These are phyloP conservation scores for Drosophila nannoptera DNA, from an alignment of 1,140 invertebrate genomes.

Conservation along the genomic window DNA sequence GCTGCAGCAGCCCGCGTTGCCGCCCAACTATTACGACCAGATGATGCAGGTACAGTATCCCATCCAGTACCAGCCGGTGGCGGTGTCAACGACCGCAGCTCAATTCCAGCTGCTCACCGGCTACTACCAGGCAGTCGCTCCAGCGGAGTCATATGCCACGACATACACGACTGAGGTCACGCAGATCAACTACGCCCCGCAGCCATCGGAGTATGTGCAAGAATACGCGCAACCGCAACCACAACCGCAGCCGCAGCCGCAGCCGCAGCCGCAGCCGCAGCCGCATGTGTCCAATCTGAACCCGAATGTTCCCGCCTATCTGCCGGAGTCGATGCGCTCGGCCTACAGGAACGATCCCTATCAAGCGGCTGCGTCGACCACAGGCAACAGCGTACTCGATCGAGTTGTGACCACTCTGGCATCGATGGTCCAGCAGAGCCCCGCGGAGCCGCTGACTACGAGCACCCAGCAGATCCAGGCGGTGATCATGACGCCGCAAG, in stretches of 20 bases:
- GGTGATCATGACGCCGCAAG: constrained; percentile 9
- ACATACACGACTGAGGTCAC: constrained; percentile 57
- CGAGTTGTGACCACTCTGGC: constrained; percentile 70
- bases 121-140: constrained; percentile 63
- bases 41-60: constrained; percentile 76
- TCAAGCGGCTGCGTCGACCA: constrained; percentile 31
- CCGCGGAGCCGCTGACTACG: constrained; percentile 52
- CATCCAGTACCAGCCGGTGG: constrained; percentile 68
- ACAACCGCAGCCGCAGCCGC: too few species aligned
- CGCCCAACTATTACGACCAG: constrained; percentile 70
- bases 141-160: constrained; percentile 46
- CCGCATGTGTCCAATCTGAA: constrained; percentile 30
- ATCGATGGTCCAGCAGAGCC: constrained; percentile 66
- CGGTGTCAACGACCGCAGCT: constrained; percentile 48
- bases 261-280: constrained; percentile 16
- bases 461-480: constrained; percentile 66
- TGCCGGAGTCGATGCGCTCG: constrained; percentile 20
- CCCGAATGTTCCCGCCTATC: constrained; percentile 34
- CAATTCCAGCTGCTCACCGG: constrained; percentile 68
- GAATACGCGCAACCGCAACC: constrained; percentile 38
- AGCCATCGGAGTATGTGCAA: constrained; percentile 41
- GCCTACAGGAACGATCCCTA: too few species aligned
- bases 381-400: constrained; percentile 67
- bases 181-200: constrained; percentile 61
- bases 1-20: constrained; percentile 38